phyloP scores from a whole-genome alignment of 2,797 vertebrate species.

The Sciurus carolinensis region DNA sequence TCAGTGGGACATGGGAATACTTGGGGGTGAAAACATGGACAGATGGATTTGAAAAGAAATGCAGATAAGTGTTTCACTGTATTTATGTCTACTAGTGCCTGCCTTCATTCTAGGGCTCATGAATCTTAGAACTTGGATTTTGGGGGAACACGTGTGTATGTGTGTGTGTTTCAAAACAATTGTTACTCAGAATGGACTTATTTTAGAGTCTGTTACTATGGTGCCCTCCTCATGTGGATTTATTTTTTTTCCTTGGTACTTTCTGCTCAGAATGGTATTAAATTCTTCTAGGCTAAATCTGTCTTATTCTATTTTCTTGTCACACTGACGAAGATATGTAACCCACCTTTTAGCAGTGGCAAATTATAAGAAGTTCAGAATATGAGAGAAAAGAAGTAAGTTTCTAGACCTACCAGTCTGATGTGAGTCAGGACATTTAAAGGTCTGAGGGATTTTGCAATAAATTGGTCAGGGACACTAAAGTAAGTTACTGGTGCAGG shows the following conservation, averaged over 20 bases:
- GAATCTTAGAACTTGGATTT: not conserved
- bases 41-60: not conserved
- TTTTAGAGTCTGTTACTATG: not conserved
- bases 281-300: not conserved
- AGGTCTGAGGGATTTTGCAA: not conserved
- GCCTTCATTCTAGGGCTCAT: not conserved
- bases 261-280: not conserved
- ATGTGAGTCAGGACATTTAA: not conserved
- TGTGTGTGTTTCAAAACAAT: not conserved
- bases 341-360: not conserved
- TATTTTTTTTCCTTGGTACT: slow-evolving; percentile 25
- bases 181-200: not conserved
- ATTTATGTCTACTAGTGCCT: not conserved
- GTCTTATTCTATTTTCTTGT: not conserved
- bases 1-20: not conserved
- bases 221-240: not conserved
- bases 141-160: not conserved
- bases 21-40: not conserved
- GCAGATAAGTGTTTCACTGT: not conserved
- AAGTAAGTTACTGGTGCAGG: not conserved
- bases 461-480: not conserved
- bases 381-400: not conserved
- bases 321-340: not conserved
- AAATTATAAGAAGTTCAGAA: slow-evolving; percentile 32
- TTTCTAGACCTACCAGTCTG: not conserved